Evolutionary conservation across 1,140 invertebrate genomes (phyloP).

Genomic region (Bombus waltoni): DNA sequence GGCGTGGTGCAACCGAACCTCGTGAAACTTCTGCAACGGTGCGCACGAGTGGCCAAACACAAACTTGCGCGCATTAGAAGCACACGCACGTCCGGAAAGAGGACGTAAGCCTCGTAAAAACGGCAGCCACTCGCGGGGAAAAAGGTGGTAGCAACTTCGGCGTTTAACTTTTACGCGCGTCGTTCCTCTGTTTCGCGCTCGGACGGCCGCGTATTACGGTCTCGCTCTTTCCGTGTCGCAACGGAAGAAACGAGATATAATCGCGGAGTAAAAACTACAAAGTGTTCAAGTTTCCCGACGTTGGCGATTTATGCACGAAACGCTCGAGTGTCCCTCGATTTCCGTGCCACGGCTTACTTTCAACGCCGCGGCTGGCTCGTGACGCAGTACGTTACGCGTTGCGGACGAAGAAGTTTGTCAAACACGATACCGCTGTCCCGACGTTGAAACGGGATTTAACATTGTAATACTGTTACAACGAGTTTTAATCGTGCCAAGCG

Average conservation of each 20-base stretch:
- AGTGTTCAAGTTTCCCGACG: slow-evolving; percentile 48
- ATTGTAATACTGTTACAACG: neutral
- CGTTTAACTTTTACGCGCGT: slow-evolving; percentile 63
- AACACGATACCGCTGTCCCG: slow-evolving; percentile 1
- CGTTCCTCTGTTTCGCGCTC: neutral
- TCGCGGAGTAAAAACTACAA: slow-evolving; percentile 47
- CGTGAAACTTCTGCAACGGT: slow-evolving; percentile 2
- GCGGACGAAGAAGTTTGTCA: slow-evolving; percentile 32
- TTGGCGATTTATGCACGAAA: slow-evolving; percentile 46
- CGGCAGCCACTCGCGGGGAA: slow-evolving; percentile 8
- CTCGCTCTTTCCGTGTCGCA: neutral
- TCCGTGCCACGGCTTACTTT: neutral
- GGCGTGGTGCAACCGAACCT: neutral
- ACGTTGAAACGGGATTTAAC: slow-evolving; percentile 11
- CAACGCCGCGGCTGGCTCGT: neutral
- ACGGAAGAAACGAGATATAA: slow-evolving; percentile 43
- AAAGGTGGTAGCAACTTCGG: slow-evolving; percentile 38
- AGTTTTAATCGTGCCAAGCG: slow-evolving; percentile 27
- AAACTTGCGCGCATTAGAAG: slow-evolving; percentile 29
- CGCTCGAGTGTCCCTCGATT: slow-evolving; percentile 31
- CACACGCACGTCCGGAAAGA: slow-evolving; percentile 45
- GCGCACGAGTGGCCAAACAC: slow-evolving; percentile 24
- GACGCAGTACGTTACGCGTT: slow-evolving; percentile 9
- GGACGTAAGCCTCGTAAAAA: slow-evolving; percentile 49
- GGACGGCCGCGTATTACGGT: neutral